These are phyloP conservation scores for Acanthochromis polyacanthus DNA, from an alignment of 2,113 vertebrate species.

Conservation along the genomic window DNA sequence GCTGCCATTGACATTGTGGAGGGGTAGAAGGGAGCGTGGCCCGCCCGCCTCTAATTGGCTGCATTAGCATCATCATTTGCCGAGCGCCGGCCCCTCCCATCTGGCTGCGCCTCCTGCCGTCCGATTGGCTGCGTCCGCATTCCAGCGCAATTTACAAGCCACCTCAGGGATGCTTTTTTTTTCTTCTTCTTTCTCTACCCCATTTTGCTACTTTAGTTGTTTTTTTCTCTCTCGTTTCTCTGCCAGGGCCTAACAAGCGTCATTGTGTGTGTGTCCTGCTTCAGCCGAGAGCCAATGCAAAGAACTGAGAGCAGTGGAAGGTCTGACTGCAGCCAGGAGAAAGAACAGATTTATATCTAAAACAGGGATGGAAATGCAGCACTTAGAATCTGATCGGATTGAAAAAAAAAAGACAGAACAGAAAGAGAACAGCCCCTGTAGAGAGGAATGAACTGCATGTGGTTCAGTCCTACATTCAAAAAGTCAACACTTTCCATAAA, in stretches of 20 bases:
- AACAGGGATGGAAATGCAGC: not conserved
- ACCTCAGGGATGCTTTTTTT: conserved; percentile 55
- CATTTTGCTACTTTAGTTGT: conserved; percentile 36
- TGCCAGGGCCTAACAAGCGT: conserved; percentile 63
- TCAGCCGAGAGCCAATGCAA: conserved; percentile 30
- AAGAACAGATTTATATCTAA: not conserved
- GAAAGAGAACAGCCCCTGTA: not conserved
- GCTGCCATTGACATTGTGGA: conserved; percentile 71
- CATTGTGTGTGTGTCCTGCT: conserved; percentile 28
- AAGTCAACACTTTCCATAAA: too few species aligned
- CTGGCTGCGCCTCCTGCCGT: conserved; percentile 17
- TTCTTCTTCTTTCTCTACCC: not conserved
- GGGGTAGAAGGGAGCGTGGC: conserved; percentile 35
- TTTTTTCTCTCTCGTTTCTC: conserved; percentile 45
- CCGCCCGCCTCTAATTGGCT: conserved; percentile 74
- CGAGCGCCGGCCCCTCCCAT: conserved; percentile 47
- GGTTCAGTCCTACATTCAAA: not conserved
- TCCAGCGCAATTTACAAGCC: conserved; percentile 70
- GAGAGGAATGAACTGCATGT: not conserved
- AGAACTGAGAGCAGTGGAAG: conserved; percentile 34
- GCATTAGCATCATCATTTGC: conserved; percentile 73
- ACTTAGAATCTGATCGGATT: not conserved
- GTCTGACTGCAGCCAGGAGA: conserved; percentile 30
- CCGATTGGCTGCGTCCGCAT: conserved; percentile 69
- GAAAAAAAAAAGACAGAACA: not conserved